Percentiles rank a stretch among this genome's conserved stretches.
Evolutionary conservation across 2,888 invertebrate species (phyloP).

Genomic region (Sinopyrophorus schimmeli): DNA sequence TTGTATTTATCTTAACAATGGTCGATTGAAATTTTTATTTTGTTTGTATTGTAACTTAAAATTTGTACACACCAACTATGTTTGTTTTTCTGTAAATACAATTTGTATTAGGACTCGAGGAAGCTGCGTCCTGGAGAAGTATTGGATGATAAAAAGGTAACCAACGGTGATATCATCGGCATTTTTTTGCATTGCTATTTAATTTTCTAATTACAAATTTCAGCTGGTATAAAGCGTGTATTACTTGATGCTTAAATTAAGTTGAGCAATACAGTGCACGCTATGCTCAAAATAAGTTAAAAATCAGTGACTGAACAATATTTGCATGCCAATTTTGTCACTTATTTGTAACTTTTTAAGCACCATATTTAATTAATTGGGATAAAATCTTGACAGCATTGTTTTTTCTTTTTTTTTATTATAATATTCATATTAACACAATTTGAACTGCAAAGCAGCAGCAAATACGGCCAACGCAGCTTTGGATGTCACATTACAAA

Average conservation of each 20-base stretch:
- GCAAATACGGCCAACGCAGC: conserved; percentile 20
- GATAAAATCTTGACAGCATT: conserved; percentile 7
- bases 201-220: conserved; percentile 40
- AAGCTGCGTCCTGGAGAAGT: conserved; percentile 94
- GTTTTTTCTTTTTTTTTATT: conserved; percentile 4
- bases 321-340: conserved; percentile 7
- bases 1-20: neutral
- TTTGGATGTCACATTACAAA: conserved; percentile 17
- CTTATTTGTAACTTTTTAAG: conserved; percentile 18
- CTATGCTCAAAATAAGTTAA: conserved; percentile 16
- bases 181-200: conserved; percentile 36
- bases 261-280: conserved; percentile 27
- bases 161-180: conserved; percentile 38
- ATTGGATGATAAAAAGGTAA: conserved; percentile 93
- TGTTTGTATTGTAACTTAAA: conserved; percentile 15
- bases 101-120: conserved; percentile 73
- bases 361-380: conserved; percentile 13
- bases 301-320: conserved; percentile 16
- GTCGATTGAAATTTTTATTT: neutral
- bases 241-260: conserved; percentile 29
- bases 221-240: conserved; percentile 42
- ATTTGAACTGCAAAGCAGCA: conserved; percentile 11
- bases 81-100: conserved; percentile 33
- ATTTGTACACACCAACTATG: conserved; percentile 16
- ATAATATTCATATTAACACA: conserved; percentile 6